Conservation (phyloP, 2,113 vertebrate species). For the Chloropsis cyanopogon region DNA sequence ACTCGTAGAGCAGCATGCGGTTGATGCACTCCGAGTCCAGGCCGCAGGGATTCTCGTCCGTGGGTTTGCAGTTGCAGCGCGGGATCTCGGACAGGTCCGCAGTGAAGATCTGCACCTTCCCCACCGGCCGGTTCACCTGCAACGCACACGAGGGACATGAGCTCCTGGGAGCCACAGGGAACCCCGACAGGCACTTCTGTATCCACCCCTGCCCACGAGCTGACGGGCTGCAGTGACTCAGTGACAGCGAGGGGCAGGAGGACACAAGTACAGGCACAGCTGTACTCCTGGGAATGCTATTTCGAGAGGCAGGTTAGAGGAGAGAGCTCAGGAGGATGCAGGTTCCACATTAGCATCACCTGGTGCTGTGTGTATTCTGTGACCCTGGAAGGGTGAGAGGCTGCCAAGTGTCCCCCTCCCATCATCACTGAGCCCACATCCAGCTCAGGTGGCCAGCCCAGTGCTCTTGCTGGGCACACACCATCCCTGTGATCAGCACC, state of each 20-base stretch:
- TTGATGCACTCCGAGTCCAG: conserved; percentile 97
- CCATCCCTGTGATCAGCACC: not conserved
- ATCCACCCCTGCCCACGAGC: not conserved
- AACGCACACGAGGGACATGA: not conserved
- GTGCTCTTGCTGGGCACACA: not conserved
- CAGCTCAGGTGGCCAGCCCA: not conserved
- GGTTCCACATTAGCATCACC: not conserved
- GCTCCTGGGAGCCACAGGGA: not conserved
- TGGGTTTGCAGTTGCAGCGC: conserved; percentile 93
- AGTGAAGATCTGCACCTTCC: conserved; percentile 95
- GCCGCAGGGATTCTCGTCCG: conserved; percentile 93
- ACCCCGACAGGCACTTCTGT: fast-evolving
- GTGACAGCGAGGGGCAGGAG: not conserved
- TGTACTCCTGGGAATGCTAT: not conserved
- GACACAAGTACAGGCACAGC: not conserved
- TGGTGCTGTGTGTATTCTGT: not conserved
- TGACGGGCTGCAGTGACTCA: not conserved
- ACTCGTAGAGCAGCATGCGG: conserved; percentile 97
- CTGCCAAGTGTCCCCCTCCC: not conserved
- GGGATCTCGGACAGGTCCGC: conserved; percentile 95
- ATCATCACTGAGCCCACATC: not conserved
- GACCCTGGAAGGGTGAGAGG: not conserved
- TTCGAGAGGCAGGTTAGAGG: not conserved
- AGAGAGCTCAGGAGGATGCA: not conserved
- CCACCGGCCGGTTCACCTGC: conserved; percentile 93